Conservation (phyloP, 2,113 vertebrate genomes). For the Laterallus jamaicensis region DNA sequence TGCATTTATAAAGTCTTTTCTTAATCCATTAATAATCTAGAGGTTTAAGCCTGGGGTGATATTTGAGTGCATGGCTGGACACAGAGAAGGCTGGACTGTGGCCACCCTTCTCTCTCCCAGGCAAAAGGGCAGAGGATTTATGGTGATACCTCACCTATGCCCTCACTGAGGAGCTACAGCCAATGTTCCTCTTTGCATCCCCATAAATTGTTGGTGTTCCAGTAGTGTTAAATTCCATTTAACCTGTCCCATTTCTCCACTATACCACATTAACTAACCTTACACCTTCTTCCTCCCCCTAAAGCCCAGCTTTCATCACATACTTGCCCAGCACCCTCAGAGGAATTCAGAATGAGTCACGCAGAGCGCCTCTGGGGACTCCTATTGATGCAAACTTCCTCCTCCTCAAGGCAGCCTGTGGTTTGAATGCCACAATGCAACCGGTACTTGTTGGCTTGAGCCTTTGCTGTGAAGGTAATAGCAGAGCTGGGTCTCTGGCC, state of each 20-base stretch:
- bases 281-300: background rate
- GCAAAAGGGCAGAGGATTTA: background rate
- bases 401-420: slow-evolving; percentile 49
- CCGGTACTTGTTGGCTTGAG: background rate
- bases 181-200: background rate
- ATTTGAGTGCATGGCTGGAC: background rate
- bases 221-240: background rate
- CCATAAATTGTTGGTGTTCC: background rate
- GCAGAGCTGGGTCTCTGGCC: background rate
- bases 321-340: slow-evolving; percentile 50
- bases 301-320: slow-evolving; percentile 47
- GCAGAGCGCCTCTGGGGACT: slow-evolving; percentile 38
- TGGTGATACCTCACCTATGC: background rate
- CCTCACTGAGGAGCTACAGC: background rate
- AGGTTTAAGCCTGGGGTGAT: background rate
- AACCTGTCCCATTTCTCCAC: background rate
- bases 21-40: slow-evolving; percentile 2
- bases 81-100: background rate
- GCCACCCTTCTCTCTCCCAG: background rate
- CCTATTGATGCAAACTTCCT: slow-evolving; percentile 70
- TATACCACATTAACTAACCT: background rate
- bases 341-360: slow-evolving; percentile 64
- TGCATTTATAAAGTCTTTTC: background rate
- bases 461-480: background rate
- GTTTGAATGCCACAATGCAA: slow-evolving; percentile 48